Base-by-base conservation (phyloP, 35 echinoderm and acorn worm genomes). In the Strongylocentrotus purpuratus region DNA sequence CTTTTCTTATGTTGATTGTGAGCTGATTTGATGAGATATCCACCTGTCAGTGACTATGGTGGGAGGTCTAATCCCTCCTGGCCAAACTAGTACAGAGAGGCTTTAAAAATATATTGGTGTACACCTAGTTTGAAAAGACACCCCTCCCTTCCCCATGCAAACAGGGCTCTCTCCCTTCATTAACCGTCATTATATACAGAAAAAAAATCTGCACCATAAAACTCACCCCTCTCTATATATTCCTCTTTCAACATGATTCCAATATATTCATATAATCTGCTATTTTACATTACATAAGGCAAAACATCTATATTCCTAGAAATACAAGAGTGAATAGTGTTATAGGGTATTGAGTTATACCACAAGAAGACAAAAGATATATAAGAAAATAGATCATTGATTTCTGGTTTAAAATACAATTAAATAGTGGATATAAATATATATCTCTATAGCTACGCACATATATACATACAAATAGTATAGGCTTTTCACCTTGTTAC, bases 401-500 rank as follows among this genome's bases (percentile, higher is more conserved):
- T 78, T 78, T 78, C 65, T 78, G 5, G 65, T 78, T 78, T 78
- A 78, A 22, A 78, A 78, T 78, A 78, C 7, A 78, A n/a, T 78
- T 78, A 78, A 78, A 78, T 78, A 78, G 65, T 78, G 65, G 65
- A 78, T 78, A 78, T n/a, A 78, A 78, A 78, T 28, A 78, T n/a
- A 78, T n/a, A 78, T 28, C 65, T 78, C 65, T 78, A 78, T 3
- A 2, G 7, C 65, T 78, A 78, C 65, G 6, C 65, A 78, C 65
- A 78, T 18, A 78, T 78, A 18, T 78, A 78, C 7, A 78, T 78
- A 10, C 10, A 10, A 55, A 55, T 13, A 55, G 15, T 55, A 78
- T 28, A 78, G 22, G 52, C 52, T 59, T 59, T 59, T 78, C 65
- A n/a, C 20, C 28, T 78, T 78, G 7, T 2, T n/a, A 78, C 25